phyloP scores from a whole-genome alignment of 2,797 vertebrate genomes.

The Anguilla anguilla region DNA sequence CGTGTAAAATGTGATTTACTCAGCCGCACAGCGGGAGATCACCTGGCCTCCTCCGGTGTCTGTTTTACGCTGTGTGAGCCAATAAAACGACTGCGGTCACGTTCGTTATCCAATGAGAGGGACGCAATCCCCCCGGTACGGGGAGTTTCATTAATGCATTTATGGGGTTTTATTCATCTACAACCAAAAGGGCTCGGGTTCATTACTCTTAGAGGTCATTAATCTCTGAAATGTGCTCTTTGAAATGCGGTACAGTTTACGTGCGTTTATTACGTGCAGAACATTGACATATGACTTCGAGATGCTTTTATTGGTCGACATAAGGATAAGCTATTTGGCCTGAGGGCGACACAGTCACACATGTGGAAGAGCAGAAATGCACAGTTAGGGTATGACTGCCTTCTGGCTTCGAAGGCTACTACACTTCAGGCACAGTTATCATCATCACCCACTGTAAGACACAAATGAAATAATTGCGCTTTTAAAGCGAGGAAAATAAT shows the following conservation, averaged over 20 bases:
- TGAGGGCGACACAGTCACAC: neutral
- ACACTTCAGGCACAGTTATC: neutral
- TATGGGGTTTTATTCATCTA: neutral
- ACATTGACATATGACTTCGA: neutral
- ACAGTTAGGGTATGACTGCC: neutral
- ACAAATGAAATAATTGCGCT: neutral
- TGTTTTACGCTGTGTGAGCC: neutral
- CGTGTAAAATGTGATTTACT: neutral
- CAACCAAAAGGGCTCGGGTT: neutral
- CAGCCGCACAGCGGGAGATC: neutral
- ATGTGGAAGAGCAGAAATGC: neutral
- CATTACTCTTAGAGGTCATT: neutral
- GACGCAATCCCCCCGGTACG: neutral
- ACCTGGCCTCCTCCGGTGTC: neutral
- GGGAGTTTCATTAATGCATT: neutral
- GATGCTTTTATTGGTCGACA: neutral
- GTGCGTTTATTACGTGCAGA: neutral
- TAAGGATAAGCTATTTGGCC: neutral
- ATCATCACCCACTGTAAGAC: neutral
- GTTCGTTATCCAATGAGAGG: neutral
- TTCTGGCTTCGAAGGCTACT: neutral
- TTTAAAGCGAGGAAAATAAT: neutral
- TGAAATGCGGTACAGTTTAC: neutral
- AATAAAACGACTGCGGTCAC: neutral
- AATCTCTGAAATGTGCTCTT: neutral